These are phyloP conservation scores for Thripadectes ignobilis DNA, from an alignment of 2,797 vertebrate species.

Conservation along the genomic window DNA sequence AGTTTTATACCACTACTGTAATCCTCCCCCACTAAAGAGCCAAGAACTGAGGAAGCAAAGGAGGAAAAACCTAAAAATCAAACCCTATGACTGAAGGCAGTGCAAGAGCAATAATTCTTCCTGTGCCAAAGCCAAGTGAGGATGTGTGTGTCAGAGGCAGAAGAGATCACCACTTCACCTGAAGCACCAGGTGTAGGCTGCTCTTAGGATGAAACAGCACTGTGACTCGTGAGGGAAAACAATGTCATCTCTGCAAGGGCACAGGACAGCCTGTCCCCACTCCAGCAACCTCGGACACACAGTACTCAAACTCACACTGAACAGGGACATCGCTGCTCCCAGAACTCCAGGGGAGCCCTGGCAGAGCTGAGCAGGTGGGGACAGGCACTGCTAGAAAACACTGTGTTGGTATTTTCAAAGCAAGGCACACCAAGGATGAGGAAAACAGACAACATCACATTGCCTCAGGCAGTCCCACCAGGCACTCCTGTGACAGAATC, in stretches of 20 bases:
- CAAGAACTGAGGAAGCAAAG: background rate
- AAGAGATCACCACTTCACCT: background rate
- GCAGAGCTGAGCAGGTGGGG: background rate
- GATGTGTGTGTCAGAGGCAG: accelerated
- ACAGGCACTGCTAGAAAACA: background rate
- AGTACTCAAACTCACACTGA: background rate
- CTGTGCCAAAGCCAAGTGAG: background rate
- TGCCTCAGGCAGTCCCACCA: background rate
- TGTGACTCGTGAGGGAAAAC: background rate
- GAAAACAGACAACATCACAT: accelerated
- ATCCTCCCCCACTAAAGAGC: background rate
- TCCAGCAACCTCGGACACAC: accelerated
- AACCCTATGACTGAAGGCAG: background rate
- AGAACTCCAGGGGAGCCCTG: background rate
- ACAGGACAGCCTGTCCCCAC: background rate
- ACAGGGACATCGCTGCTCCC: background rate
- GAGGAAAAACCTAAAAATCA: background rate
- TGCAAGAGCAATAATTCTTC: background rate
- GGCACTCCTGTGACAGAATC: accelerated
- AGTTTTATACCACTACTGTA: background rate
- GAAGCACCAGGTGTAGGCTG: background rate
- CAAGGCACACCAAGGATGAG: background rate
- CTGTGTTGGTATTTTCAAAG: accelerated
- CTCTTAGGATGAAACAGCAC: background rate
- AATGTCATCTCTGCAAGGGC: accelerated